Base-by-base conservation (phyloP, 1,140 invertebrate genomes). In the Apis cerana region DNA sequence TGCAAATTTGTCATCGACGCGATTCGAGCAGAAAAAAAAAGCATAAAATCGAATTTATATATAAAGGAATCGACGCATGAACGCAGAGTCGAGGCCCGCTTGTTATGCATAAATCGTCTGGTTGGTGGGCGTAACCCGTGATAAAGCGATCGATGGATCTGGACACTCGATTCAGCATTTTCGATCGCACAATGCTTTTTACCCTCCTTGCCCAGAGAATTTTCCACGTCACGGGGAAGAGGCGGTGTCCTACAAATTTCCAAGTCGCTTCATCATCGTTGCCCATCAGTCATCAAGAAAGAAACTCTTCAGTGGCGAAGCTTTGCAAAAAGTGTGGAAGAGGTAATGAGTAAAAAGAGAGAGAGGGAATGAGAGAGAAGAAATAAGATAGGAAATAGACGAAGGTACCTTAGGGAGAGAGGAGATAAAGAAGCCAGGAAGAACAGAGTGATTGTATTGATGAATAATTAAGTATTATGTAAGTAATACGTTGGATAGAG, bases 231-330 rank as follows among this genome's bases (percentile, higher is more conserved):
- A 80, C 68, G 72, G 50, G 23, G 54, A 56, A 58, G 67, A 85
- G 85, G 64, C 76, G 76, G 65, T 65, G 80, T 71, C 56, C 64
- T 83, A 88, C 86, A 85, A 88, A 88, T 88, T 88, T 87, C 85
- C 77, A 83, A 87, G 80, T 78, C 77, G 85, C 87, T 87, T 89
- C 87, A 89, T 89, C 87, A 89, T 89, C 84, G 86, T 88, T 75
- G 77, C 69, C 80, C 76, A 89, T 89, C 87, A 89, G 84, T 89
- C 80, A 85, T 54, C 79, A 65, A 80, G 82, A 85, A 84, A 82
- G 84, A 89, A 33, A 85, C 59, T 87, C 58, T 71, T 50, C 72
- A 48, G n/a, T 1, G 10, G 64, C 19, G 48, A 75, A 77, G 61
- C 58, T 80, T 77, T 68, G 33, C 58, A 82, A 87, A 85, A 87